Percentiles rank a stretch among this genome's conserved stretches.
These are phyloP conservation scores for Ennomos erosarius DNA, from an alignment of 2,888 invertebrate genomes.

Conservation along the genomic window DNA sequence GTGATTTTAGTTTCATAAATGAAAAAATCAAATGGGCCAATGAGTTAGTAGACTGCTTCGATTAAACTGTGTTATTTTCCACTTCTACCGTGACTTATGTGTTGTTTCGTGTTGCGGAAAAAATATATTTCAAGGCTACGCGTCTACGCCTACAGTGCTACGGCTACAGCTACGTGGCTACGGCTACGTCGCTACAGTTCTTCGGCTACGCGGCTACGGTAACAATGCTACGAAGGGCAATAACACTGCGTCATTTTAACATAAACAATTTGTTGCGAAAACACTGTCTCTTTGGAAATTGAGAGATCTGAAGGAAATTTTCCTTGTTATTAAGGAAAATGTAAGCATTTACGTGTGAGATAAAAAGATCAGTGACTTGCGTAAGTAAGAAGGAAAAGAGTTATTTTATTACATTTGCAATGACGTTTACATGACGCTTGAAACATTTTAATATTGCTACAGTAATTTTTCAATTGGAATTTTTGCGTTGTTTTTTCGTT, in stretches of 20 bases:
- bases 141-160: conserved; percentile 7
- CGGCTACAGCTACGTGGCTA: conserved; percentile 5
- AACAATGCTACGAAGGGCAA: background rate
- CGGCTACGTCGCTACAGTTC: too few species aligned
- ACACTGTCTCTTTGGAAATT: conserved; percentile 11
- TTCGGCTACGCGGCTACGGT: background rate
- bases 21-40: too few species aligned
- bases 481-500: too few species aligned
- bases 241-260: conserved; percentile 9
- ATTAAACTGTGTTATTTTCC: conserved; percentile 13
- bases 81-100: conserved; percentile 25
- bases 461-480: too few species aligned
- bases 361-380: background rate
- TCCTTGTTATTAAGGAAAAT: conserved; percentile 17
- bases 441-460: too few species aligned
- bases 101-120: conserved; percentile 30
- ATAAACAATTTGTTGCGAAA: conserved; percentile 18
- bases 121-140: conserved; percentile 34
- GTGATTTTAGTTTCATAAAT: too few species aligned
- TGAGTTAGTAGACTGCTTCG: background rate
- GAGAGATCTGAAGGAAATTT: conserved; percentile 19
- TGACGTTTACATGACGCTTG: too few species aligned
- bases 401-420: too few species aligned
- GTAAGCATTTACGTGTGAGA: conserved; percentile 9
- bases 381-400: too few species aligned